Percentiles rank a stretch among this genome's conserved stretches.
Conservation (phyloP, 2,797 vertebrate genomes). For the Lithobates sylvaticus region DNA sequence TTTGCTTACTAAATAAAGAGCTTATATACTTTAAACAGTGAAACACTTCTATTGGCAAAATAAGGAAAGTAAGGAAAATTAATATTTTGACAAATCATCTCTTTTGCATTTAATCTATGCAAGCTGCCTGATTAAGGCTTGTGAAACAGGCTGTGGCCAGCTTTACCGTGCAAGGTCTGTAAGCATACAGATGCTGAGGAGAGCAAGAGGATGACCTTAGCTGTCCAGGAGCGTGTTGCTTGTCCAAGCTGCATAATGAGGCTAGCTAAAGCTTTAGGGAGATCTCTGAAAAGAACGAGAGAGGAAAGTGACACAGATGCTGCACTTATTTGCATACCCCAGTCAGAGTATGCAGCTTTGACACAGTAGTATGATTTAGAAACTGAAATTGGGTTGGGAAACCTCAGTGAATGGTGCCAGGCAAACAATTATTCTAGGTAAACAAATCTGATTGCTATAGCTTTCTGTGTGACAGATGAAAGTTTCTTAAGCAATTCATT, state of each 20-base stretch:
- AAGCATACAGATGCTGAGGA: slow-evolving; percentile 12
- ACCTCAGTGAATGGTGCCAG: slow-evolving; percentile 42
- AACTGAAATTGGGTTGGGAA: slow-evolving; percentile 51
- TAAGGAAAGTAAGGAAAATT: slow-evolving; percentile 7
- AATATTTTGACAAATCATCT: neutral
- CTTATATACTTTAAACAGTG: neutral
- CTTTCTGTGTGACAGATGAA: slow-evolving; percentile 33
- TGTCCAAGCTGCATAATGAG: slow-evolving; percentile 46
- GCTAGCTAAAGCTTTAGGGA: slow-evolving; percentile 42
- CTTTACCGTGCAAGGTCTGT: neutral
- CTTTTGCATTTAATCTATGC: slow-evolving; percentile 17
- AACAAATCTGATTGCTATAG: slow-evolving; percentile 55
- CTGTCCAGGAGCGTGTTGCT: slow-evolving; percentile 26
- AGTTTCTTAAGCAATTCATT: slow-evolving; percentile 21
- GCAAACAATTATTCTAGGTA: slow-evolving; percentile 52
- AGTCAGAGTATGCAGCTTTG: slow-evolving; percentile 42
- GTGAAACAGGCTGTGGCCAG: slow-evolving; percentile 19
- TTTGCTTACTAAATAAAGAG: neutral
- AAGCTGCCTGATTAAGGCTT: neutral
- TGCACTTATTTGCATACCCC: slow-evolving; percentile 50
- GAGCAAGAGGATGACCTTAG: slow-evolving; percentile 51
- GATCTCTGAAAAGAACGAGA: slow-evolving; percentile 37
- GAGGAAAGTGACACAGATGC: slow-evolving; percentile 23
- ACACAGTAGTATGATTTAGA: slow-evolving; percentile 55
- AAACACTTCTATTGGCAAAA: neutral